These are phyloP conservation scores for Oryzias sinensis DNA, from an alignment of 2,797 vertebrate genomes.

Conservation along the genomic window DNA sequence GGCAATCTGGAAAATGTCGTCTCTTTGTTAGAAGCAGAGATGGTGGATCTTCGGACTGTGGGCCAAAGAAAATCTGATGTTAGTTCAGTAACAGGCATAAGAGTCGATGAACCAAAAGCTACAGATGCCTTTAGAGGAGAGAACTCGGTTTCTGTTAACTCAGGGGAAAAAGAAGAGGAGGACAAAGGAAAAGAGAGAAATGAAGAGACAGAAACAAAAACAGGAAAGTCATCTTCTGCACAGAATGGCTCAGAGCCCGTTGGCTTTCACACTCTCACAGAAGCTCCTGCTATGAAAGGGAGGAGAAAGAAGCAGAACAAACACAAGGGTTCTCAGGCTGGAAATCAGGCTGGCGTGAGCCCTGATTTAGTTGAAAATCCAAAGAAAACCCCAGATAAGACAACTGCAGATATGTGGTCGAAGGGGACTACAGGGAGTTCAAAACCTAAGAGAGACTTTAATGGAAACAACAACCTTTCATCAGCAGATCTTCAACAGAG, in stretches of 20 bases:
- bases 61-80: conserved; percentile 34
- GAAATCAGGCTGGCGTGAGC: conserved; percentile 39
- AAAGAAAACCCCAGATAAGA: conserved; percentile 44
- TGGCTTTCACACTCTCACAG: conserved; percentile 34
- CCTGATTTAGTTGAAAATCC: conserved; percentile 46
- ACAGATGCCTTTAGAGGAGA: conserved; percentile 54
- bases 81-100: conserved; percentile 35
- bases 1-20: conserved; percentile 16
- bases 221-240: conserved; percentile 38
- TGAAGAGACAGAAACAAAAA: conserved; percentile 27
- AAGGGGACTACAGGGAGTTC: conserved; percentile 23
- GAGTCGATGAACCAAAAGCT: conserved; percentile 66
- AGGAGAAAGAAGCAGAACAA: conserved; percentile 64
- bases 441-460: conserved; percentile 29
- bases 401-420: conserved; percentile 33
- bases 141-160: conserved; percentile 47
- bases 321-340: conserved; percentile 34
- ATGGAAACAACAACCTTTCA: conserved; percentile 28
- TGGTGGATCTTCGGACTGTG: conserved; percentile 29
- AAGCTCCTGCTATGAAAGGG: conserved; percentile 55
- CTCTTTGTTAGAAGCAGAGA: conserved; percentile 23
- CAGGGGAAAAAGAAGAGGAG: conserved; percentile 49
- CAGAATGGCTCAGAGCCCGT: conserved; percentile 37
- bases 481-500: conserved; percentile 23
- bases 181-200: conserved; percentile 26